Conservation (phyloP, 2,888 invertebrate genomes). For the Platerodrilus igneus region DNA sequence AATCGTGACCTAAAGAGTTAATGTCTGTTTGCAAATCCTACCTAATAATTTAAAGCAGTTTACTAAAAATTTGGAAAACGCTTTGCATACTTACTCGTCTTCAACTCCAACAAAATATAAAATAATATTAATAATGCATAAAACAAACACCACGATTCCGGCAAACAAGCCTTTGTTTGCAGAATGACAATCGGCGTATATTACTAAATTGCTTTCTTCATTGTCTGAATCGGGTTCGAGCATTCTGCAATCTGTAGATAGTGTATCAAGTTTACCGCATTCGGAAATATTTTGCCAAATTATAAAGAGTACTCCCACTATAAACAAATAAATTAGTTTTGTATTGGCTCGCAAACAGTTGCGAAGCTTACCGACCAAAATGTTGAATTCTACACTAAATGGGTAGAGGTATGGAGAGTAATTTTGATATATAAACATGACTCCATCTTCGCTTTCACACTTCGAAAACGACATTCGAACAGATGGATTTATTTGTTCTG, state of each 20-base stretch:
- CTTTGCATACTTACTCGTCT: constrained; percentile 50
- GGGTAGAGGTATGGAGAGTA: constrained; percentile 75
- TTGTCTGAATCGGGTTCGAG: constrained; percentile 28
- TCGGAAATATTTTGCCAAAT: constrained; percentile 71
- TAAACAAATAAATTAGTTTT: constrained; percentile 32
- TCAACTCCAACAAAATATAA: constrained; percentile 56
- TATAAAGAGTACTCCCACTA: constrained; percentile 67
- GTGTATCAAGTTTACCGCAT: constrained; percentile 42
- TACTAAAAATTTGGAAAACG: too few species aligned
- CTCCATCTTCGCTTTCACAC: constrained; percentile 50
- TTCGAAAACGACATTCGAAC: constrained; percentile 35
- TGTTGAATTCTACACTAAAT: constrained; percentile 75
- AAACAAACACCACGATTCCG: constrained; percentile 55
- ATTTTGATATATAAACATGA: constrained; percentile 53
- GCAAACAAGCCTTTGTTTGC: constrained; percentile 70
- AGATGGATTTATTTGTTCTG: constrained; percentile 32
- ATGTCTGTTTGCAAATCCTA: too few species aligned
- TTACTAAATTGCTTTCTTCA: constrained; percentile 39
- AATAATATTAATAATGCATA: constrained; percentile 57
- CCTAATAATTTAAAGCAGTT: neutral
- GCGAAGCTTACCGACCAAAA: constrained; percentile 60
- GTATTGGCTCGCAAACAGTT: constrained; percentile 2
- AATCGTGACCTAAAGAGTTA: too few species aligned
- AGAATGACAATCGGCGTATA: constrained; percentile 67
- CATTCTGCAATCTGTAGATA: neutral